Base-by-base conservation (phyloP, 1,140 invertebrate species). In the Ceratosolen solmsi region DNA sequence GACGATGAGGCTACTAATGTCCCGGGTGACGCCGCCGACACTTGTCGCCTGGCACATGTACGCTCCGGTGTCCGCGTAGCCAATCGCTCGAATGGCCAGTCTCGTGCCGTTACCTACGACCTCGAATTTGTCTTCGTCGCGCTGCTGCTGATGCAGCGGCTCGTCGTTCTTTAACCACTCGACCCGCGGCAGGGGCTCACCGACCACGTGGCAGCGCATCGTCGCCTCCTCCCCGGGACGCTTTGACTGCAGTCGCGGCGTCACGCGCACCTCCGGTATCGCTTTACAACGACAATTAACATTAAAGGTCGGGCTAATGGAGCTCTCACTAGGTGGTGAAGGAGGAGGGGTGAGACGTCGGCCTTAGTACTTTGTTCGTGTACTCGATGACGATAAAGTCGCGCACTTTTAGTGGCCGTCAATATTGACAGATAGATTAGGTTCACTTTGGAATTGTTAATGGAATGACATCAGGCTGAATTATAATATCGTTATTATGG, bases 11-110 rank as follows among this genome's bases (percentile, higher is more conserved):
- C 94, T 95, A 74, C 94, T 94, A 63, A 96, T 95, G 86, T 96
- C 95, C 70, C 95, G 90, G 49, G 94, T 94, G 72, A 94, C 91
- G 8, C 95, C 95, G 0, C 95, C 95, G 58, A 93, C 91, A 87
- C 94, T 96, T 20, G 92, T 93, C 0, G 94, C 95, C 86, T 94
- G 93, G 87, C 96, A 96, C 94, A 96, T 96, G 89, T 96, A 96
- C 2, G 95, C 94, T 8, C 95, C 96, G 0, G 95, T 95, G 88
- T 96, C 95, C 2, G 94, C 93, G 86, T 95, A 96, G 71, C 93
- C 93, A 70, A 96, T 95, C 72, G 94, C 93, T 68, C 92, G 92
- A 15, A 96, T 92, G 38, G 93, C 92, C 46, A 96, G 89, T 58
- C 94, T 94, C 1, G 95, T 95, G 36, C 95, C 95, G 84, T 95